Conservation (phyloP, 1,140 invertebrate species). For the Micrasema longulum region DNA sequence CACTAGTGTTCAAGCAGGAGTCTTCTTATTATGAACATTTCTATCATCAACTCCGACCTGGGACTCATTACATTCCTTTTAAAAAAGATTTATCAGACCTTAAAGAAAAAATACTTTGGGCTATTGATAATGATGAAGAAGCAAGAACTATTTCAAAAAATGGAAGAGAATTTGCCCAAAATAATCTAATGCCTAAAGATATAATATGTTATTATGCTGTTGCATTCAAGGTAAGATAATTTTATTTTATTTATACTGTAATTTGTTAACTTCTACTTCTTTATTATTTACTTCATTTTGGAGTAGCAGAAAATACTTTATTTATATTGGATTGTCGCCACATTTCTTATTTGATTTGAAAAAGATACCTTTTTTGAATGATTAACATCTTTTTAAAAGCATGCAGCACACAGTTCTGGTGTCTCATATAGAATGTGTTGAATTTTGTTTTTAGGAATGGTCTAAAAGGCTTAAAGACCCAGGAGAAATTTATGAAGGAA, state of each 20-base stretch:
- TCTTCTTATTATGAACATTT: conserved; percentile 96
- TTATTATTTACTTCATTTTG: too few species aligned
- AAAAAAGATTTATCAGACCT: conserved; percentile 86
- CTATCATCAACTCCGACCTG: conserved; percentile 81
- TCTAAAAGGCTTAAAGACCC: conserved; percentile 74
- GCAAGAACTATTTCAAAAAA: conserved; percentile 78
- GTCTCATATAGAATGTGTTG: neutral
- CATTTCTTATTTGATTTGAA: too few species aligned
- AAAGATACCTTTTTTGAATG: too few species aligned
- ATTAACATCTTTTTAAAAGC: neutral
- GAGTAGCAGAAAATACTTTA: too few species aligned
- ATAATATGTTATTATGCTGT: conserved; percentile 91
- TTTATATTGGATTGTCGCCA: too few species aligned
- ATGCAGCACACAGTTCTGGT: conserved; percentile 15
- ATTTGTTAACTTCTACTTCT: too few species aligned
- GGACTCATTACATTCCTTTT: conserved; percentile 88
- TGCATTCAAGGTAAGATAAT: conserved; percentile 75
- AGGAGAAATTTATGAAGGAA: conserved; percentile 73
- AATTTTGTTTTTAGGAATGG: conserved; percentile 74
- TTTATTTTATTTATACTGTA: neutral
- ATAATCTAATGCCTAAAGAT: conserved; percentile 86
- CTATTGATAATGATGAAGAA: conserved; percentile 80
- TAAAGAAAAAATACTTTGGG: conserved; percentile 84
- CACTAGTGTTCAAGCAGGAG: conserved; percentile 91
- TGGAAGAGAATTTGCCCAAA: conserved; percentile 79